A percentile compares a stretch with the other conserved stretches of the same genome.
Evolutionary conservation across 2,113 vertebrate genomes (phyloP).

Genomic region (Arothron firmamentum): DNA sequence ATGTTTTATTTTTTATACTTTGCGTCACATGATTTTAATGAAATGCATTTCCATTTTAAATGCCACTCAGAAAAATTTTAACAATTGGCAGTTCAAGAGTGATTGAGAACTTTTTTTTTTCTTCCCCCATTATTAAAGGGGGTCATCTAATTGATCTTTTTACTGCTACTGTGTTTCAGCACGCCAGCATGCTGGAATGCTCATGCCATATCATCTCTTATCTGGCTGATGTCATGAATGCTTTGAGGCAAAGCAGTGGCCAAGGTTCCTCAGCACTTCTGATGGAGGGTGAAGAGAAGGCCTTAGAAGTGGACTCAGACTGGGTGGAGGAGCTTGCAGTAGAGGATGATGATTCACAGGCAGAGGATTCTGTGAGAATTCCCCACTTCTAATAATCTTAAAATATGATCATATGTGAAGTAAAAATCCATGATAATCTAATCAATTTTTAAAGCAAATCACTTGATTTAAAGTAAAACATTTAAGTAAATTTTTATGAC

Average conservation of each 20-base stretch:
- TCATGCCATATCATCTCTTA: slow-evolving; percentile 96
- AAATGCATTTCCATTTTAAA: not conserved
- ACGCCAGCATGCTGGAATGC: slow-evolving; percentile 91
- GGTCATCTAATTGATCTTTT: not conserved
- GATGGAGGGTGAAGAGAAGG: slow-evolving; percentile 91
- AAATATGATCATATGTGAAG: not conserved
- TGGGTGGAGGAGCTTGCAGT: slow-evolving; percentile 97
- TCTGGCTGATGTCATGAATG: slow-evolving; percentile 95
- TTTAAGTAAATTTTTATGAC: too few relatives aligned
- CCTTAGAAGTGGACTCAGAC: slow-evolving; percentile 96
- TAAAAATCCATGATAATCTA: too few relatives aligned
- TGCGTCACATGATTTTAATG: not conserved
- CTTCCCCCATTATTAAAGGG: not conserved
- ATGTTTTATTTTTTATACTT: slow-evolving; percentile 30
- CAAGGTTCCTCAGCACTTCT: slow-evolving; percentile 88
- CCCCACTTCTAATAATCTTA: not conserved
- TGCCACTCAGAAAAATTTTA: not conserved
- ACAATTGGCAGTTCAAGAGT: not conserved
- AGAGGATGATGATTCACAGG: slow-evolving; percentile 97
- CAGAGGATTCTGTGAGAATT: slow-evolving; percentile 89
- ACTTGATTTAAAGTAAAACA: too few relatives aligned
- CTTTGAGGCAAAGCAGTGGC: slow-evolving; percentile 85
- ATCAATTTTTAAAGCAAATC: too few relatives aligned
- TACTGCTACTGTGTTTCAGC: slow-evolving; percentile 67
- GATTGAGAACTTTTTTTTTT: not conserved